Percentiles rank a stretch among this genome's conserved stretches.
Conservation (phyloP, 2,113 vertebrate species). For the Mungos mungo region DNA sequence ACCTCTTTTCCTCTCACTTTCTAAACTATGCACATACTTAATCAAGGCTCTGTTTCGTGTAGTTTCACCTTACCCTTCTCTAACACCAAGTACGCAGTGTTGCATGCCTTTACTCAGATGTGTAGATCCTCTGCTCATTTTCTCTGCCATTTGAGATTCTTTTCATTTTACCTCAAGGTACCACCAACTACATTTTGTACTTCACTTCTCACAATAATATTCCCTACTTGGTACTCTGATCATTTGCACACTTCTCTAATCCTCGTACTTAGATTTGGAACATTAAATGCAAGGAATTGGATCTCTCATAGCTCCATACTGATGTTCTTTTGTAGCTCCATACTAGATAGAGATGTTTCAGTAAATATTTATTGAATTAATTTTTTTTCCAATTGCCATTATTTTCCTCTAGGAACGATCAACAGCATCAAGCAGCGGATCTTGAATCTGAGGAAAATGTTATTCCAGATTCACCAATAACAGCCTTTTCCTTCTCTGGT, state of each 20-base stretch:
- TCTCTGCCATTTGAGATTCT: slow-evolving; percentile 8
- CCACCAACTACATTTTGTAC: neutral
- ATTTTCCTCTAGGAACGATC: slow-evolving; percentile 75
- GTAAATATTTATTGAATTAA: slow-evolving; percentile 32
- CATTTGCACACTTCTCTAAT: neutral
- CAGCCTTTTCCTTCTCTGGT: slow-evolving; percentile 86
- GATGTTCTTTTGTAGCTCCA: neutral
- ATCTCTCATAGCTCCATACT: neutral
- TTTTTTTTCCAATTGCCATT: slow-evolving; percentile 43
- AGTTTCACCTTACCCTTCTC: neutral
- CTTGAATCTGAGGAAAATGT: slow-evolving; percentile 86
- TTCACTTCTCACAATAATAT: neutral
- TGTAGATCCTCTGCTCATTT: neutral
- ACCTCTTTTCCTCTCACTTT: slow-evolving; percentile 18
- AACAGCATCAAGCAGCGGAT: slow-evolving; percentile 74
- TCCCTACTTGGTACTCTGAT: neutral
- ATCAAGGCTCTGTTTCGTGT: neutral
- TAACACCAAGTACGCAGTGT: neutral
- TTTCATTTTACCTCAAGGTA: neutral
- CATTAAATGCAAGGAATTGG: neutral
- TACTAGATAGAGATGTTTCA: neutral
- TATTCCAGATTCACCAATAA: slow-evolving; percentile 93
- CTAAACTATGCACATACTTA: neutral
- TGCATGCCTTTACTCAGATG: neutral
- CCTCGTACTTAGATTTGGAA: slow-evolving; percentile 23